These are phyloP conservation scores for Bombus superbus DNA, from an alignment of 1,140 invertebrate genomes.

Conservation along the genomic window DNA sequence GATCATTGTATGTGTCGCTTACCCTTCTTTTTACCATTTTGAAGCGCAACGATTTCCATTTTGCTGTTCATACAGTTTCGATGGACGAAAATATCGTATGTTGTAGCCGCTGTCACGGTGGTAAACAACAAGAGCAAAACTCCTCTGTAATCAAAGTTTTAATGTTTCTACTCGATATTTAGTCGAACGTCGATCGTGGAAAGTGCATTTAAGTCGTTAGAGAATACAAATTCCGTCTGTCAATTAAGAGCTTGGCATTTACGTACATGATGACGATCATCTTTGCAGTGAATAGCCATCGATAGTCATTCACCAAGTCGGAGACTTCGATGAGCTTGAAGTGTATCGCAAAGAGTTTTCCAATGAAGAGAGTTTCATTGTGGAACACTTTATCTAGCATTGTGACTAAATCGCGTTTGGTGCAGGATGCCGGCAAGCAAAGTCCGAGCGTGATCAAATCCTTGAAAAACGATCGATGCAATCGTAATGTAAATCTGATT, in stretches of 20 bases:
- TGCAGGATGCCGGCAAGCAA: slow-evolving; percentile 76
- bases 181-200: too few species aligned
- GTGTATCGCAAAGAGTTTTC: slow-evolving; percentile 70
- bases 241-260: not conserved
- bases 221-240: not conserved
- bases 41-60: slow-evolving; percentile 32
- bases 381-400: slow-evolving; percentile 71
- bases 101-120: slow-evolving; percentile 67
- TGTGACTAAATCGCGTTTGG: slow-evolving; percentile 57
- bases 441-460: slow-evolving; percentile 75
- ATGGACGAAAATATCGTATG: slow-evolving; percentile 71
- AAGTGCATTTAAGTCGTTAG: too few species aligned
- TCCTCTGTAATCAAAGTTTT: slow-evolving; percentile 51
- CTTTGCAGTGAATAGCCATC: slow-evolving; percentile 62
- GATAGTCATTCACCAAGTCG: slow-evolving; percentile 67
- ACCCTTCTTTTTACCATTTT: slow-evolving; percentile 66
- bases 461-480: slow-evolving; percentile 37
- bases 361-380: slow-evolving; percentile 65
- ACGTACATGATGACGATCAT: slow-evolving; percentile 57
- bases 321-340: slow-evolving; percentile 70
- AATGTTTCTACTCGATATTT: not conserved
- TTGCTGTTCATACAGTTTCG: slow-evolving; percentile 50
- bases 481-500: fast-evolving
- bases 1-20: not conserved
- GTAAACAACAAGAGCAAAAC: slow-evolving; percentile 46